Evolutionary conservation across 2,797 vertebrate genomes (phyloP), one percentile per base, ranked within the genome.

Genomic region (Pogonophryne albipinna): DNA sequence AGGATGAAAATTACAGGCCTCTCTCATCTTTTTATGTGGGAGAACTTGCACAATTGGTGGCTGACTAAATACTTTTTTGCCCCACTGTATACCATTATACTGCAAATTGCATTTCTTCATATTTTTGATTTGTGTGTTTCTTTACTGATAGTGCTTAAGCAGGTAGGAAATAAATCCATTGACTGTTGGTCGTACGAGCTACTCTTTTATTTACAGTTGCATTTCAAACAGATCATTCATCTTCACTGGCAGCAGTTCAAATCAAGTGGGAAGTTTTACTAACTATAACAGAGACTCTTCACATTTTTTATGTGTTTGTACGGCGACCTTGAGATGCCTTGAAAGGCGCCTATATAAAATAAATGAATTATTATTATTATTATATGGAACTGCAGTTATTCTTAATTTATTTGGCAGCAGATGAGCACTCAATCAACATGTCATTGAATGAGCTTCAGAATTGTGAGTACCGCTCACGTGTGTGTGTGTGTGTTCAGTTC

Each of bases 361-460:
- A 23, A 23, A 23, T 23, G 23, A 23, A 23, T 23, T 23, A 23
- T 23, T 23, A 23, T 23, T 20, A 23, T 23, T 23, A 23, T 23
- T 23, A 23, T 3, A 44, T 23, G 19, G 4, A 13, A 46, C 42
- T 38, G 12, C 20, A 34, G 49, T 20, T 16, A 50, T 46, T 69
- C 31, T 53, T 34, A 4, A 49, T 53, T 64, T 68, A 42, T 72
- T 15, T 64, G 52, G n/a, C 49, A 71, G 52, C 23, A 56, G 59
- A 56, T 57, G 16, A 61, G 1, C 52, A 60, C 55, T 71, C 66
- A 27, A 75, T 70, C 38, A 2, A 66, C 51, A 47, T 65, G 82
- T 72, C 16, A 82, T 57, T 41, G 59, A 70, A 66, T 45, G 49
- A 62, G 27, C 23, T 34, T 17, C 27, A 20, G 31, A 8, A 45